These are phyloP conservation scores for Fringilla coelebs DNA, from an alignment of 2,797 vertebrate genomes.

Conservation along the genomic window DNA sequence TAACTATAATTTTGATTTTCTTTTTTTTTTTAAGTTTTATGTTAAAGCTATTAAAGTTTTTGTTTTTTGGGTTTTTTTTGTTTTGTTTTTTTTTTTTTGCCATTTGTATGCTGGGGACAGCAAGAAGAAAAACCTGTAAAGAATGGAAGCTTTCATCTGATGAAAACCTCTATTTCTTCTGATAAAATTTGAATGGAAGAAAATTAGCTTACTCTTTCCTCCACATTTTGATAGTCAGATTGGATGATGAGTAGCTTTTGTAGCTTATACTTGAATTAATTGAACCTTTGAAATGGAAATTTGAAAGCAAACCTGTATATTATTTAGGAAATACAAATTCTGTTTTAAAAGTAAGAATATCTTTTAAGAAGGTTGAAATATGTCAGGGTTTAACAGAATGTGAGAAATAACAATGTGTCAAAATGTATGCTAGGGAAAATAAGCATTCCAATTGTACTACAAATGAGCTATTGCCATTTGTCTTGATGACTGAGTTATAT, in stretches of 20 bases:
- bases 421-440: neutral
- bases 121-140: neutral
- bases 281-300: constrained; percentile 39
- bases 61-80: too few relatives aligned
- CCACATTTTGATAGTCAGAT: neutral
- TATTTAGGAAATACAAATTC: neutral
- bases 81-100: neutral
- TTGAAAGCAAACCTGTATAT: constrained; percentile 2
- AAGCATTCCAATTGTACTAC: neutral
- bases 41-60: neutral
- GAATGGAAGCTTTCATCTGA: neutral
- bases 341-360: neutral
- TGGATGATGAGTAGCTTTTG: neutral
- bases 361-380: neutral
- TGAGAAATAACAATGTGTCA: neutral
- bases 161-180: neutral
- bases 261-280: constrained; percentile 25
- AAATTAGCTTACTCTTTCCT: neutral
- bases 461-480: neutral
- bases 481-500: neutral
- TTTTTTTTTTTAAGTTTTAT: neutral
- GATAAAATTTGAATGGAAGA: neutral
- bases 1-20: neutral
- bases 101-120: neutral
- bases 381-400: neutral